phyloP scores from a whole-genome alignment of 2,113 vertebrate genomes.

The Nannospalax galili region DNA sequence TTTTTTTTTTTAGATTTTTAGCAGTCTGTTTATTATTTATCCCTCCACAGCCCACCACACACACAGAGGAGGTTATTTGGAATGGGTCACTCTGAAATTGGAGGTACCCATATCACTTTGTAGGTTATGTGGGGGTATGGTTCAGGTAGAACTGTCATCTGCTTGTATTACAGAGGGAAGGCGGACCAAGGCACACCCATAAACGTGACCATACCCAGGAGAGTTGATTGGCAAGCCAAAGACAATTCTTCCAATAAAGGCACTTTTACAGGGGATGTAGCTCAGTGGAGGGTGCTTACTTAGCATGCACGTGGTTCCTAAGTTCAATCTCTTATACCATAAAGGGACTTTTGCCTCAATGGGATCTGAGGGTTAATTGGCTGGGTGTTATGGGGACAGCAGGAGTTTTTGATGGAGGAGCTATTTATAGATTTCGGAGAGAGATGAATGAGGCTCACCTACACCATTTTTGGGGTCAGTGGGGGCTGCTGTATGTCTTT shows the following conservation, averaged over 20 bases:
- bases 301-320: background rate
- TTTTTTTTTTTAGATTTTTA: constrained; percentile 13
- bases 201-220: constrained; percentile 44
- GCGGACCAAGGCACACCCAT: background rate
- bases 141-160: constrained; percentile 46
- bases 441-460: constrained; percentile 47
- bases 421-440: constrained; percentile 57
- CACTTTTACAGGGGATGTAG: constrained; percentile 47
- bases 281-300: background rate
- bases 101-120: constrained; percentile 30
- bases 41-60: constrained; percentile 48
- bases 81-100: constrained; percentile 35
- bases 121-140: constrained; percentile 39
- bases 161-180: constrained; percentile 26
- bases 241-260: constrained; percentile 62
- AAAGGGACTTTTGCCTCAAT: background rate
- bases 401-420: constrained; percentile 47
- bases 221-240: constrained; percentile 60
- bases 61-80: constrained; percentile 54
- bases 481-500: constrained; percentile 77
- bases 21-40: constrained; percentile 68
- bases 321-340: background rate
- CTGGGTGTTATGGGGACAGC: constrained; percentile 12
- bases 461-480: constrained; percentile 79
- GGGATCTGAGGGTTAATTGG: constrained; percentile 27